Conservation (phyloP, 2,797 vertebrate genomes). For the Tragelaphus eurycerus region DNA sequence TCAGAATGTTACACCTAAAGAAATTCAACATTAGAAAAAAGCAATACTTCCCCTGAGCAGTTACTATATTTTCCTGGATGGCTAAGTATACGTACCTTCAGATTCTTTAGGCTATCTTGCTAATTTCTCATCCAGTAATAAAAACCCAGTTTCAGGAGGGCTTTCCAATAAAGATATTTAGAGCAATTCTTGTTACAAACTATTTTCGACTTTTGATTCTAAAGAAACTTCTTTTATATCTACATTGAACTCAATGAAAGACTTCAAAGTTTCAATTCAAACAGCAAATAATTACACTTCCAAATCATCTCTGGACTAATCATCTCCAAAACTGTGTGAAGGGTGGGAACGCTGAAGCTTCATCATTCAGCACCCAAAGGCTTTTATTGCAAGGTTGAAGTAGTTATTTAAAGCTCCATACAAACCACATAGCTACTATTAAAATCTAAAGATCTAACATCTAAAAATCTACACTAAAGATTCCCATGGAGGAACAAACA, state of each 20-base stretch:
- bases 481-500: not conserved
- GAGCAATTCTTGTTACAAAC: constrained; percentile 9
- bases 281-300: not conserved
- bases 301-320: not conserved
- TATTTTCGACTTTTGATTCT: constrained; percentile 33
- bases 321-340: not conserved
- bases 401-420: not conserved
- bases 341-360: not conserved
- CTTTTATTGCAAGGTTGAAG: not conserved
- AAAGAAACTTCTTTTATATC: not conserved
- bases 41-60: not conserved
- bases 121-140: not conserved
- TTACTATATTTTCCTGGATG: not conserved
- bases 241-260: not conserved
- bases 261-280: not conserved
- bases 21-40: not conserved
- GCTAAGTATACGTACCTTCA: not conserved
- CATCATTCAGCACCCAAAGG: not conserved
- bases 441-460: not conserved
- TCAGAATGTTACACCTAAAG: not conserved
- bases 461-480: not conserved
- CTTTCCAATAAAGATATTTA: not conserved
- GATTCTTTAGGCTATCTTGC: not conserved
- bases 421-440: not conserved
- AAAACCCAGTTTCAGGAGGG: not conserved